Base-by-base conservation (phyloP, 1,140 invertebrate genomes). In the Hycleus phaleratus region DNA sequence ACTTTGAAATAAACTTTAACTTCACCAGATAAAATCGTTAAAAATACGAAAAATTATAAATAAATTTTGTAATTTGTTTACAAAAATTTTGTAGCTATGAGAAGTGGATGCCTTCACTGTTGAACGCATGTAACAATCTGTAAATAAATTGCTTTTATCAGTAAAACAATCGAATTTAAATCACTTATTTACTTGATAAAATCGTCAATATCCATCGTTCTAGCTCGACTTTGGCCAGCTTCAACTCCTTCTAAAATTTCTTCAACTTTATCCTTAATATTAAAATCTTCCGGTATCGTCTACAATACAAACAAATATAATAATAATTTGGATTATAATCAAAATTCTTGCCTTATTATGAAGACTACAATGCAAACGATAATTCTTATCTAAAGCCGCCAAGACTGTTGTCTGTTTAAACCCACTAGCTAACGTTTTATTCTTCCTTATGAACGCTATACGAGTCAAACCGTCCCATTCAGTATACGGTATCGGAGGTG, bases 401-500 rank as follows among this genome's bases (percentile, higher is more conserved):
- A 91, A 70, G 4, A 95, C 90, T 46, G 90, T 81, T 7, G 84
- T 85, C 65, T 91, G 90, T 66, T 83, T 86, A 72, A 93, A 93
- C 39, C 81, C 78, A 25, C 88, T 84, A 38, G 79, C 72, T 8
- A 95, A 71, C 0, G 88, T 92, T 77, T 92, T 93, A 73, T 95
- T 99, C 77, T 99, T 99, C 62, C 97, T 81, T 0, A 88, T 82
- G 78, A 99, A 99, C 25, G 87, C 91, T 63, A 98, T 94, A 68
- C 96, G 81, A 0, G 96, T 91, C 11, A 99, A 75, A 6, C 94
- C 94, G 82, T 99, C 97, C 96, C 95, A 99, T 80, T 98, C 95
- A 65, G 87, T 86, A 74, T 95, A 99, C 75, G 97, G 95, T 26
- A 99, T 91, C 8, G 92, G 86, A 26, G 96, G 96, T 38, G 95